Evolutionary conservation across 2,113 vertebrate genomes (phyloP), one percentile per base, ranked within the genome.

Genomic region (Anas platyrhynchos): DNA sequence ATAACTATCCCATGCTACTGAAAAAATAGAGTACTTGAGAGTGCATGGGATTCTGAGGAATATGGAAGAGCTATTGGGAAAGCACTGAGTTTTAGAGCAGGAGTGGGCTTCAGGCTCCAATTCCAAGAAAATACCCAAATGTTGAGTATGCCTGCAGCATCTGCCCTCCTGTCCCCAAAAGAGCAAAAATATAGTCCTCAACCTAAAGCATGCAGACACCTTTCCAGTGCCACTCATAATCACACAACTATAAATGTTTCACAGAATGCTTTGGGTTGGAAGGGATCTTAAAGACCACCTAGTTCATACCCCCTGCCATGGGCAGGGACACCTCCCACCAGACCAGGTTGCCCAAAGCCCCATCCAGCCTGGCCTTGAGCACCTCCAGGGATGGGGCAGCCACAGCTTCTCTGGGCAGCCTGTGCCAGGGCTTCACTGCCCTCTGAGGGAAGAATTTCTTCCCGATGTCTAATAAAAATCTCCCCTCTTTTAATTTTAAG

Each of bases 121-220:
- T 76, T 81, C 25, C 23, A 46, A 89, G n/a, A 46, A 23, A 89
- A 71, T 71, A 73, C 71, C 26, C 38, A 73, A 90, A 55, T 11
- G 44, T 17, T 16, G 16, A 59, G 9, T 38, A 58, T 44, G 36
- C 15, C 66, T 48, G 29, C n/a, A 46, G 32, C 10, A 22, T 32
- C 61, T 0, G 0, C n/a, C 61, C 3, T 3, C 6, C 18, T 0
- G 0, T 25, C 29, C 29, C 27, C 26, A 15, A 58, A 69, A 52
- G 34, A 5, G 32, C 25, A 65, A 29, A 15, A 21, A 59, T 59
- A 27, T 9, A 69, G 56, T 54, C 22, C 26, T 58, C 75, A 75
- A 16, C 20, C 22, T 69, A n/a, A 63, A 68, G 29, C 18, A 67
- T 25, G 43, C 7, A 15, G 48, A n/a, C 27, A 55, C 26, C 26